phyloP scores from a whole-genome alignment of 2,113 vertebrate species.

The Microtus ochrogaster region DNA sequence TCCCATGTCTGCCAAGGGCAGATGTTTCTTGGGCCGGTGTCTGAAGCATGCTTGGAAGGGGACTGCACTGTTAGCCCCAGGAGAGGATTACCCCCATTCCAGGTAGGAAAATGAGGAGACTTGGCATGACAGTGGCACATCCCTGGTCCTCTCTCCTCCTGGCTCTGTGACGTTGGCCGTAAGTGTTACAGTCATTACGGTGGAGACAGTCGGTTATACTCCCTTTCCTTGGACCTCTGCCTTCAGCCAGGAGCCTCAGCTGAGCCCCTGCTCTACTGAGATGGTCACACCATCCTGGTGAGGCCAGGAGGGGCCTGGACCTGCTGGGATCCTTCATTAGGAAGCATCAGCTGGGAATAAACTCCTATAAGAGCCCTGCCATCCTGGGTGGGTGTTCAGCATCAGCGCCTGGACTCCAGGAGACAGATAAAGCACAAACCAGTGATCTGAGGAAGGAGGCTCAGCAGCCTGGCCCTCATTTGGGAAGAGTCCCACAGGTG shows the following conservation, averaged over 20 bases:
- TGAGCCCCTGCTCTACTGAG: neutral
- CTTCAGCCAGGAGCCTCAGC: neutral
- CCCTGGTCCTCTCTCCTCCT: neutral
- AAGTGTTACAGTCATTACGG: neutral
- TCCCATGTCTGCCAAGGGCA: rapidly evolving
- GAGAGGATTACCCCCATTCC: neutral
- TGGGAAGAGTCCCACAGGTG: neutral
- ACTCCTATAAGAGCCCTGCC: neutral
- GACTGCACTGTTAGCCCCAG: neutral
- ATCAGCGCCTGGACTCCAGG: neutral
- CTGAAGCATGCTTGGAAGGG: neutral
- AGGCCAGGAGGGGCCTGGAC: neutral
- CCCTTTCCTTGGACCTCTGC: neutral
- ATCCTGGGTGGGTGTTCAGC: neutral
- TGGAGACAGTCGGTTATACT: neutral
- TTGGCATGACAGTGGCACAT: neutral
- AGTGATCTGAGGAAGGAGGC: neutral
- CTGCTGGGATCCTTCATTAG: neutral
- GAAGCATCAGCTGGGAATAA: neutral
- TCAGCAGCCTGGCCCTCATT: rapidly evolving
- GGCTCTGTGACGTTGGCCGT: neutral
- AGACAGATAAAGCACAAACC: rapidly evolving
- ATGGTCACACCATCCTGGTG: neutral
- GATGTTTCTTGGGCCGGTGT: neutral
- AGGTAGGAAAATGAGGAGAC: neutral